These are phyloP conservation scores for Oscheius sp. DNA, from an alignment of 2,888 invertebrate species.

Conservation along the genomic window DNA sequence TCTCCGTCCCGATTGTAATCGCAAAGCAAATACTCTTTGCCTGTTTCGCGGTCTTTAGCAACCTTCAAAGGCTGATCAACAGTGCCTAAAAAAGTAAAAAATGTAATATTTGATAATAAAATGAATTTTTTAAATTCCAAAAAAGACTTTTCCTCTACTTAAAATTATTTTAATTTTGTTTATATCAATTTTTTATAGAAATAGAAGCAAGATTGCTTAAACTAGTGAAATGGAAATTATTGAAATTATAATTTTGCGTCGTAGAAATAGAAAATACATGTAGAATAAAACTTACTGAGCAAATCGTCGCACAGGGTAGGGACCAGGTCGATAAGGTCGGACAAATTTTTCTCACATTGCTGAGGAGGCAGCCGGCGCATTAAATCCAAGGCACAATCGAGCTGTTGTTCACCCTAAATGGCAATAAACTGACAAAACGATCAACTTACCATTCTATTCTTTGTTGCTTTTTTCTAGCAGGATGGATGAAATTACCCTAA, in stretches of 20 bases:
- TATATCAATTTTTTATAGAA: neutral
- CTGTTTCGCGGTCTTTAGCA: slow-evolving; percentile 87
- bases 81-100: slow-evolving; percentile 36
- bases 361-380: slow-evolving; percentile 99
- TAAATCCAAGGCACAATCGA: slow-evolving; percentile 97
- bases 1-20: slow-evolving; percentile 99
- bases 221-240: too few species aligned
- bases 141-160: neutral
- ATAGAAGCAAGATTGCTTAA: neutral
- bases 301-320: slow-evolving; percentile 59
- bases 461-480: neutral
- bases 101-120: neutral
- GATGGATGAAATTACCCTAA: neutral
- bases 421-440: neutral
- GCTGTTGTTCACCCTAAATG: slow-evolving; percentile 74
- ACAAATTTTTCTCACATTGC: slow-evolving; percentile 96
- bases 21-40: slow-evolving; percentile 95
- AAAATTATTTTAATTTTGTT: neutral
- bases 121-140: neutral
- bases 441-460: neutral
- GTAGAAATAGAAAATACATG: neutral
- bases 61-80: slow-evolving; percentile 98
- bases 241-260: too few species aligned
- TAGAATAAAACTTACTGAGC: slow-evolving; percentile 43
- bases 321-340: slow-evolving; percentile 91